phyloP scores from a whole-genome alignment of 2,113 vertebrate genomes.

The Melanerpes formicivorus region DNA sequence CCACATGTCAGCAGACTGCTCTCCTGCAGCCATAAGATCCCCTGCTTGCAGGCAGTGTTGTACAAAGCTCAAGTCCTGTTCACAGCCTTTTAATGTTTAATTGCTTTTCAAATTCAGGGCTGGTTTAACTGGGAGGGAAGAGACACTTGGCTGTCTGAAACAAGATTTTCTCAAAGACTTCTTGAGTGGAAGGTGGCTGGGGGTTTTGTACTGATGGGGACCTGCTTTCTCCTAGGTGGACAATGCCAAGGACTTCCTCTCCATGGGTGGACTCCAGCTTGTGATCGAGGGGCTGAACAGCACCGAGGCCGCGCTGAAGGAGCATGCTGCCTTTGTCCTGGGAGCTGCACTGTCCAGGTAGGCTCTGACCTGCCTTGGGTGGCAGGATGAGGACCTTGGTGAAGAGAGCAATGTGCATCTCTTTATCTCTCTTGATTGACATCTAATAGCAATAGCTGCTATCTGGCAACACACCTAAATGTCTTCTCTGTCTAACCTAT shows the following conservation, averaged over 20 bases:
- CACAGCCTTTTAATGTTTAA: fast-evolving
- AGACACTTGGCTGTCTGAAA: not conserved
- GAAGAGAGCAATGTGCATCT: not conserved
- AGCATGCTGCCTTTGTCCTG: conserved; percentile 88
- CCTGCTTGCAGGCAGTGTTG: fast-evolving
- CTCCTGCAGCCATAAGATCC: not conserved
- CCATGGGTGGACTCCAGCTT: conserved; percentile 86
- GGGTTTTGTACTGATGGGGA: not conserved
- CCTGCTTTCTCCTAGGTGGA: conserved; percentile 85
- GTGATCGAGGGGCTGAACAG: conserved; percentile 87
- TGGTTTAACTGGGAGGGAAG: not conserved
- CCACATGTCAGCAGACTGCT: not conserved
- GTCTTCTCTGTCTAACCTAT: not conserved
- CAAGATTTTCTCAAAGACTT: not conserved
- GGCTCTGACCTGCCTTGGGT: not conserved
- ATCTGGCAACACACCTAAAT: not conserved
- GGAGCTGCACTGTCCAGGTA: conserved; percentile 91
- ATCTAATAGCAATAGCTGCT: not conserved
- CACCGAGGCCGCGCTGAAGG: conserved; percentile 83
- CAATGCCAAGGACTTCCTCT: conserved; percentile 89
- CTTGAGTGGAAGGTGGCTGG: not conserved
- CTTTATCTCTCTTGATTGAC: not conserved
- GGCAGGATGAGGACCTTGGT: not conserved
- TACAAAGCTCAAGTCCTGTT: not conserved
- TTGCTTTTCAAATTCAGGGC: not conserved